Base-by-base conservation (phyloP, 2,113 vertebrate species). In the Tachycineta bicolor region DNA sequence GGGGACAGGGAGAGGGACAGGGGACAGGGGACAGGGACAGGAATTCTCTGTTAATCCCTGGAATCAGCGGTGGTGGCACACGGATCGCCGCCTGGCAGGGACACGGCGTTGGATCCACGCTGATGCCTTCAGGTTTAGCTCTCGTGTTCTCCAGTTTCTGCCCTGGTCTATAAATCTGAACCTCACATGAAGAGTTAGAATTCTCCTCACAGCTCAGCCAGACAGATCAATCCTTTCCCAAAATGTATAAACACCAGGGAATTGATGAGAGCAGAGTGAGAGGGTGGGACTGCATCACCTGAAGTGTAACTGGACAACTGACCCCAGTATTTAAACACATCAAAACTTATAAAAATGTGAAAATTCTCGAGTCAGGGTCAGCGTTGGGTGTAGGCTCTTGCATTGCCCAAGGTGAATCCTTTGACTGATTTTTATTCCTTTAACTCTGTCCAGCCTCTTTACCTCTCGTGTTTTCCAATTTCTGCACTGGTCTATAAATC, bases 61-160 rank as follows among this genome's bases (percentile, higher is more conserved):
- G n/a, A 11, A 8, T 29, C 11, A 22, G 7, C 41, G 41, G 12
- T 10, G 41, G 41, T 41, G 22, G 79, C 33, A 50, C 69, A 33
- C 0, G 1, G 71, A 49, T 28, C 43, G 22, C 49, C 4, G n/a
- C 24, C 2, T 0, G 19, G 39, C 53, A 25, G 24, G 12, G 10
- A 33, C 34, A 7, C 17, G 6, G 26, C 2, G 15, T 29, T 53
- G 26, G 52, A 53, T 18, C 52, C 52, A 18, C 52, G 11, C 52
- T 31, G 52, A 53, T 12, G 28, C 28, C 52, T 53, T 31, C 16
- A 19, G 6, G 29, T 53, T 56, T 13, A 56, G 31, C 19, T 56
- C n/a, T n/a, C n/a, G n/a, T n/a, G n/a, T n/a, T n/a, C 33, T 21
- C 53, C 31, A 56, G 19, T 9, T 21, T 37, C 58, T 59, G n/a